Conservation (phyloP, 2,113 vertebrate genomes). For the Oxyruncus cristatus region DNA sequence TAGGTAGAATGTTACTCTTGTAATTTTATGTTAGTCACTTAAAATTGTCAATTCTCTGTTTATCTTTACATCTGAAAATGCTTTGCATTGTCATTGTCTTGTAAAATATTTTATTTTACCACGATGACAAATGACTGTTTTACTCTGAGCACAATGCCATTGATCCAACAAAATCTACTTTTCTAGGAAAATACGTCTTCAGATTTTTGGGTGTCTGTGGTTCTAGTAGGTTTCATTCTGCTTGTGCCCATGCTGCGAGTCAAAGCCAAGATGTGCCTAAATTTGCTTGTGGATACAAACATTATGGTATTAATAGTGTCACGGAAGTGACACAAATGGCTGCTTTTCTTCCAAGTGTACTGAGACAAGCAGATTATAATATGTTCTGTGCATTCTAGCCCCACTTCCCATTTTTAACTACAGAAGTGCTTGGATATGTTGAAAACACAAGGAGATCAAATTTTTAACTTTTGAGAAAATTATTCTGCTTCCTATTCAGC, state of each 20-base stretch:
- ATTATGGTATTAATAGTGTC: background rate
- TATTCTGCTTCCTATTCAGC: conserved; percentile 1
- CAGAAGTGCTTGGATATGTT: background rate
- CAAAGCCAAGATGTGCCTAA: background rate
- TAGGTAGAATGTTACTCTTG: background rate
- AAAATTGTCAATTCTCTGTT: conserved; percentile 25
- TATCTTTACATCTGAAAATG: conserved; percentile 21
- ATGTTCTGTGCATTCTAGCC: background rate
- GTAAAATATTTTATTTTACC: conserved; percentile 2
- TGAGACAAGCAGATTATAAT: background rate
- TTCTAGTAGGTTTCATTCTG: background rate
- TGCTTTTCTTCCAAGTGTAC: background rate
- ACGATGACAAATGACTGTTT: background rate
- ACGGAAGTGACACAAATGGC: background rate
- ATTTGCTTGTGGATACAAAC: background rate
- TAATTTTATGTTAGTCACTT: conserved; percentile 22
- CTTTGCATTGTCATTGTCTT: conserved; percentile 2
- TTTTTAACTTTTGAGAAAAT: conserved; percentile 15
- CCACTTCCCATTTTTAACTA: background rate
- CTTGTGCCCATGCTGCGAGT: background rate
- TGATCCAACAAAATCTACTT: background rate
- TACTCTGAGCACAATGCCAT: background rate
- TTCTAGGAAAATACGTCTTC: background rate
- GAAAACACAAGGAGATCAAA: background rate
- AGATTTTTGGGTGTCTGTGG: background rate